Conservation (phyloP, 2,888 invertebrate species). For the Dysmachus trigonus region DNA sequence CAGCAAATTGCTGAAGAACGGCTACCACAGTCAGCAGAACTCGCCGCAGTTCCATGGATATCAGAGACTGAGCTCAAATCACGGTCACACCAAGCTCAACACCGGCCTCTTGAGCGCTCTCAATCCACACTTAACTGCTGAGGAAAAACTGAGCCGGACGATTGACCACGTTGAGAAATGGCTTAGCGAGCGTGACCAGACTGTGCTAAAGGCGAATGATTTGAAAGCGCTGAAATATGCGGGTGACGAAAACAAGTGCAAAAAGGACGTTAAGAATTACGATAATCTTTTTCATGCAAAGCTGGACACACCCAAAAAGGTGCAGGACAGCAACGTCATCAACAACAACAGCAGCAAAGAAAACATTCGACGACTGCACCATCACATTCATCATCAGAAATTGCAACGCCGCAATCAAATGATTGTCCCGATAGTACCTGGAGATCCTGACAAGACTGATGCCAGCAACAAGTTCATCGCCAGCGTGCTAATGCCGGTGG, state of each 20-base stretch:
- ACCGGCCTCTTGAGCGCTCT: slow-evolving; percentile 56
- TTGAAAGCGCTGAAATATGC: slow-evolving; percentile 45
- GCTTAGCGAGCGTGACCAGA: slow-evolving; percentile 59
- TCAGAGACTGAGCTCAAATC: slow-evolving; percentile 53
- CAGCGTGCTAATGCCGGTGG: slow-evolving; percentile 53
- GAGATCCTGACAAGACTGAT: slow-evolving; percentile 46
- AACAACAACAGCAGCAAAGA: slow-evolving; percentile 47
- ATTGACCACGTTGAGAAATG: slow-evolving; percentile 67
- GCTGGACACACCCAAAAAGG: slow-evolving; percentile 53
- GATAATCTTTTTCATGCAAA: slow-evolving; percentile 63
- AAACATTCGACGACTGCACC: slow-evolving; percentile 52
- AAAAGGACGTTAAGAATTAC: slow-evolving; percentile 60
- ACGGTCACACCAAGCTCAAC: slow-evolving; percentile 52
- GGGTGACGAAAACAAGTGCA: slow-evolving; percentile 53
- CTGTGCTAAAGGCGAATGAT: slow-evolving; percentile 48
- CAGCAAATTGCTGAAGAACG: slow-evolving; percentile 48
- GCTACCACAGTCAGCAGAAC: slow-evolving; percentile 52
- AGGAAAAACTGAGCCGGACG: slow-evolving; percentile 56
- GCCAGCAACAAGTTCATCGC: slow-evolving; percentile 52
- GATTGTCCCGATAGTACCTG: slow-evolving; percentile 48
- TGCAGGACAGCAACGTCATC: background rate
- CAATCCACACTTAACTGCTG: slow-evolving; percentile 54
- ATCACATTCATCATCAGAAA: slow-evolving; percentile 51
- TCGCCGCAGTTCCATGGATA: slow-evolving; percentile 58
- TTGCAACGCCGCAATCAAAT: slow-evolving; percentile 31